These are phyloP conservation scores for Danio rerio DNA, from an alignment of 2,113 vertebrate genomes.

Conservation along the genomic window DNA sequence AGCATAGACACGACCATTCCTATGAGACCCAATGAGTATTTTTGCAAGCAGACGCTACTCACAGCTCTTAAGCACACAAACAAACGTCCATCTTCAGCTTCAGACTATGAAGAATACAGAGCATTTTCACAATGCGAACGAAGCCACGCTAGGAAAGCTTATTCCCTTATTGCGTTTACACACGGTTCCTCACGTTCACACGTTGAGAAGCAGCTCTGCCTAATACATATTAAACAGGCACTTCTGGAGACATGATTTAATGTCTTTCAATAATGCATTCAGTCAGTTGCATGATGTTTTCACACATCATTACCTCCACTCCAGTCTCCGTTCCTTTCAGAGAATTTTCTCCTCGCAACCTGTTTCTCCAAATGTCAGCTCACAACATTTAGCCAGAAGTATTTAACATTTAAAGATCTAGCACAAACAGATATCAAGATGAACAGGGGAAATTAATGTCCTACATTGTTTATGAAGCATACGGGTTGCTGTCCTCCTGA, in stretches of 20 bases:
- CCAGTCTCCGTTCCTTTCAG: too few relatives aligned
- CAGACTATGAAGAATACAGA: not conserved
- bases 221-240: slow-evolving; percentile 69
- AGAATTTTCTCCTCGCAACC: slow-evolving; percentile 39
- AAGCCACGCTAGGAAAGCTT: slow-evolving; percentile 4
- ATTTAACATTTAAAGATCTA: slow-evolving; percentile 66
- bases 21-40: slow-evolving; percentile 29
- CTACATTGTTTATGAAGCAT: slow-evolving; percentile 20
- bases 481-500: not conserved
- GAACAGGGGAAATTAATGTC: slow-evolving; percentile 48
- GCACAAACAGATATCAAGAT: slow-evolving; percentile 46
- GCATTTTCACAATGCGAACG: not conserved
- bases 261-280: slow-evolving; percentile 74
- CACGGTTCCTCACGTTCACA: slow-evolving; percentile 32
- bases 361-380: slow-evolving; percentile 58
- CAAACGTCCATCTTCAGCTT: not conserved
- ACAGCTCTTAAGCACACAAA: not conserved
- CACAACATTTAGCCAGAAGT: slow-evolving; percentile 63
- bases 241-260: slow-evolving; percentile 67
- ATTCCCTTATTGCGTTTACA: slow-evolving; percentile 17
- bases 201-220: slow-evolving; percentile 50
- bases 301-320: slow-evolving; percentile 70
- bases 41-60: not conserved
- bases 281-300: slow-evolving; percentile 66
- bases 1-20: not conserved